These are phyloP conservation scores for Mycogona germanica DNA, from an alignment of 2,888 invertebrate species.

Conservation along the genomic window DNA sequence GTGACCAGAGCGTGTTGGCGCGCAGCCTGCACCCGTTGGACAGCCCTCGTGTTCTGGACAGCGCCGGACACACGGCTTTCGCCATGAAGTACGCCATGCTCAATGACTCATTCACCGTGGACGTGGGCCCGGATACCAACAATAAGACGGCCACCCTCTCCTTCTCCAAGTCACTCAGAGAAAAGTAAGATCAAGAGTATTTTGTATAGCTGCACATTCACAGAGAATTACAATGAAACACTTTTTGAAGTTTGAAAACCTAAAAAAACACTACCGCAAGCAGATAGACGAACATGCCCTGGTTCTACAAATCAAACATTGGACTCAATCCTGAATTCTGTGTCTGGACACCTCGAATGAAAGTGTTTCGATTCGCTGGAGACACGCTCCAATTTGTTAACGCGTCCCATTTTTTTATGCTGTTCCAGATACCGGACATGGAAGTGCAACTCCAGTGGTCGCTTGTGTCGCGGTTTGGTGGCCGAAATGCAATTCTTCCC, in stretches of 20 bases:
- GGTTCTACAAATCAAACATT: too few species aligned
- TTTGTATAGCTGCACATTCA: too few species aligned
- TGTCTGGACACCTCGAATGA: too few species aligned
- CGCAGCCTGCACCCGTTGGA: constrained; percentile 10
- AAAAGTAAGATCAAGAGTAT: too few species aligned
- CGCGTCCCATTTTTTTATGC: neutral
- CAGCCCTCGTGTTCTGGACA: neutral
- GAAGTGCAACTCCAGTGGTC: constrained; percentile 8
- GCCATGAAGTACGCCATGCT: constrained; percentile 6
- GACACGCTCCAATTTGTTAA: too few species aligned
- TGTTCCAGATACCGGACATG: constrained; percentile 1
- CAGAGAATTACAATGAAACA: too few species aligned
- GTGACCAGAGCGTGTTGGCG: constrained; percentile 9
- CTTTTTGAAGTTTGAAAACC: neutral
- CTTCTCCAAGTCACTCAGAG: neutral
- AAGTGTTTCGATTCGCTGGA: too few species aligned
- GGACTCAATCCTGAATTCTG: too few species aligned
- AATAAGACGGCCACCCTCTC: constrained; percentile 2
- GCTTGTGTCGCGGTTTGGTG: constrained; percentile 10
- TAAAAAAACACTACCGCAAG: too few species aligned
- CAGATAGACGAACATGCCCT: too few species aligned
- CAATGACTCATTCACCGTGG: neutral
- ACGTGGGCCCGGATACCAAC: neutral
- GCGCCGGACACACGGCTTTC: neutral
- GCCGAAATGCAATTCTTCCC: constrained; percentile 15